These are phyloP conservation scores for Falco concolor DNA, from an alignment of 2,797 vertebrate species.

Conservation along the genomic window DNA sequence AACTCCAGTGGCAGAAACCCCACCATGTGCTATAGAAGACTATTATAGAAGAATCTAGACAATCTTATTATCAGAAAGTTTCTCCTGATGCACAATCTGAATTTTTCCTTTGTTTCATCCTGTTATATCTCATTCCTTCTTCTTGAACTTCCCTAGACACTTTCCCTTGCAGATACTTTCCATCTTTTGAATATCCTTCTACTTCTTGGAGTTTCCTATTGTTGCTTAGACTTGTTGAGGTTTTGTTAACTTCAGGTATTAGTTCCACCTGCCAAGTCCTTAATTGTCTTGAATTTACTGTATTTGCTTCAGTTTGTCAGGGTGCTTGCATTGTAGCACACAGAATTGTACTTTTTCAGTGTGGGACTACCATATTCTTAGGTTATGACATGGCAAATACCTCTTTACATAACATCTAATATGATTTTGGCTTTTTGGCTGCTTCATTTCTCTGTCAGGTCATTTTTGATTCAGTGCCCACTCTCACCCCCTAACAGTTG, in stretches of 20 bases:
- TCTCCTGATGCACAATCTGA: background rate
- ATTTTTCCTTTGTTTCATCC: slow-evolving; percentile 14
- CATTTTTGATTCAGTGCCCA: background rate
- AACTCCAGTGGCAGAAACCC: background rate
- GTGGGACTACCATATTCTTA: background rate
- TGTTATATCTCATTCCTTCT: background rate
- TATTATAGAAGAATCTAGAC: background rate
- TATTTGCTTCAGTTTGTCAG: background rate
- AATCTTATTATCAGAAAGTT: background rate
- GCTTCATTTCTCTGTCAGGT: background rate
- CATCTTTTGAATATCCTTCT: background rate
- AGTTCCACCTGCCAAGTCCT: background rate
- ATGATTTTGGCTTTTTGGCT: background rate
- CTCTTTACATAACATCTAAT: background rate
- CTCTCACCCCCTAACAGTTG: background rate
- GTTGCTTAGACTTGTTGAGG: background rate
- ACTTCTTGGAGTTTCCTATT: background rate
- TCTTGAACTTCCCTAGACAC: background rate
- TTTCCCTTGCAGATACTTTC: slow-evolving; percentile 4
- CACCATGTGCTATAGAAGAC: background rate
- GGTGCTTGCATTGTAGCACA: background rate
- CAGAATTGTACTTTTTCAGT: background rate
- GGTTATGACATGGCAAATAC: background rate
- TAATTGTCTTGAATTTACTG: background rate
- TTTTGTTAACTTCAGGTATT: slow-evolving; percentile 17